phyloP scores from a whole-genome alignment of 1,140 invertebrate species.

The Ridgeia piscesae region DNA sequence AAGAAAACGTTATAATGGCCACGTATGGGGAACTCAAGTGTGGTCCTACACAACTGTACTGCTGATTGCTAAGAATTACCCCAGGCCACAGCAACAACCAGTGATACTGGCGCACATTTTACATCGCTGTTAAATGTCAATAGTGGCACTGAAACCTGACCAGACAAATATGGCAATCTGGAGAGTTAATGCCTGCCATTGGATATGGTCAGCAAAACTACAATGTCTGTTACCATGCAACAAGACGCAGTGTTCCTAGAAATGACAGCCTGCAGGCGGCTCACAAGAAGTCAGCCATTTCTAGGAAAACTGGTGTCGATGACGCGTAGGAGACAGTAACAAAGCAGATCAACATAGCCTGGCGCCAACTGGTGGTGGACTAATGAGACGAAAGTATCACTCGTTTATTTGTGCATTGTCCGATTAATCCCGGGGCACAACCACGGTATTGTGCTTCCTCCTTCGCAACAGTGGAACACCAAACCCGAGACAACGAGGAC shows the following conservation, averaged over 20 bases:
- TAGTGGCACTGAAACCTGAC: not conserved
- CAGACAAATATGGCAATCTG: not conserved
- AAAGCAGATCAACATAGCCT: not conserved
- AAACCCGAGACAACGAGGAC: not conserved
- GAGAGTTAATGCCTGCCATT: not conserved
- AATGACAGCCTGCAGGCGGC: not conserved
- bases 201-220: not conserved
- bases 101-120: not conserved
- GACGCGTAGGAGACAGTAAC: not conserved
- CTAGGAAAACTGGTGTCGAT: not conserved
- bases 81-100: too few relatives aligned
- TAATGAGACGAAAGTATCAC: not conserved
- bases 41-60: too few relatives aligned
- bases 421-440: not conserved
- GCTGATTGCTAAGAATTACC: too few relatives aligned
- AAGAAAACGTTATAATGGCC: too few relatives aligned
- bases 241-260: not conserved
- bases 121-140: not conserved
- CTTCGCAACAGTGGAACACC: not conserved
- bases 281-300: not conserved
- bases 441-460: not conserved
- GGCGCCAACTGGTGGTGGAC: not conserved
- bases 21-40: too few relatives aligned
- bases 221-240: not conserved
- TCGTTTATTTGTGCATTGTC: not conserved